Evolutionary conservation across 2,888 invertebrate species (phyloP).

Genomic region (Hydrotaea cyrtoneurina): DNA sequence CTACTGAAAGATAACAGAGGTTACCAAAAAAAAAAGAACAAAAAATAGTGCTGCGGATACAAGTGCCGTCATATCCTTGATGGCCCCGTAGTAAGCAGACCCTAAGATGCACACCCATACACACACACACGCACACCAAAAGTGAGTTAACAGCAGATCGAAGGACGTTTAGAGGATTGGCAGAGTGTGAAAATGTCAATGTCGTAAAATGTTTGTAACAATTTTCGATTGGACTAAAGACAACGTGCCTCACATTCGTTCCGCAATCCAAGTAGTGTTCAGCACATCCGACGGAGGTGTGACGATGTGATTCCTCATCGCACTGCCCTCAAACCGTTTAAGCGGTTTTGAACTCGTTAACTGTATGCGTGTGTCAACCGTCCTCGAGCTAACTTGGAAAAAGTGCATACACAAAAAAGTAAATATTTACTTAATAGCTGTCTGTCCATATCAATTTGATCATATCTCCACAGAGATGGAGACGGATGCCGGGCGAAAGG

Average conservation of each 20-base stretch:
- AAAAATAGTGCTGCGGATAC: constrained; percentile 2
- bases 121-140: constrained; percentile 1
- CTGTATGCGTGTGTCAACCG: not conserved
- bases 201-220: constrained; percentile 70
- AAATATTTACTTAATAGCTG: constrained; percentile 28
- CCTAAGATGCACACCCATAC: constrained; percentile 2
- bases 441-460: constrained; percentile 28
- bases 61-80: constrained; percentile 55
- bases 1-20: not conserved
- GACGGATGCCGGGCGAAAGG: constrained; percentile 8
- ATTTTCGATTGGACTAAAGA: constrained; percentile 12
- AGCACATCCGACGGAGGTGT: not conserved
- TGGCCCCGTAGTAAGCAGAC: constrained; percentile 42
- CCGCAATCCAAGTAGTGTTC: not conserved
- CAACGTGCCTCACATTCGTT: not conserved
- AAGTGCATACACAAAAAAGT: not conserved
- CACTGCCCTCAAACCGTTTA: not conserved
- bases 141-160: constrained; percentile 8
- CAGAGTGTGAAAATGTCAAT: constrained; percentile 80
- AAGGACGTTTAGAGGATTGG: constrained; percentile 67
- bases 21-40: not conserved
- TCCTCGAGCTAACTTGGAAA: not conserved
- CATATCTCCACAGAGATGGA: constrained; percentile 8
- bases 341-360: too few relatives aligned
- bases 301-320: not conserved